Evolutionary conservation across 2,888 invertebrate genomes (phyloP).

Genomic region (Aphodius granarius): DNA sequence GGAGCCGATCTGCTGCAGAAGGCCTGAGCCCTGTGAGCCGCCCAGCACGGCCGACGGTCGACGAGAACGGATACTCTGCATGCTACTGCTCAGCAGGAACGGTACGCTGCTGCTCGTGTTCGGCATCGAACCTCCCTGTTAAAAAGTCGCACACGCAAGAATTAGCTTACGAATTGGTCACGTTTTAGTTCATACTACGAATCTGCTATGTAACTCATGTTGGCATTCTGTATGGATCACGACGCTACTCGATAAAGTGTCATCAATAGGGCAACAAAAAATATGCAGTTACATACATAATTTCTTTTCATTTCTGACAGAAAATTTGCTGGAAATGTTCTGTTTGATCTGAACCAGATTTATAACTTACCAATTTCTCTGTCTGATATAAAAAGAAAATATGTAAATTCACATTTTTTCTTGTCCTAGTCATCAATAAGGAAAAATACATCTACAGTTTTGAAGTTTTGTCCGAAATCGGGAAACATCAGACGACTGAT

Average conservation of each 20-base stretch:
- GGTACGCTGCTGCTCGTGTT: constrained; percentile 89
- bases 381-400: too few species aligned
- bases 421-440: too few species aligned
- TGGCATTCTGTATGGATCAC: background rate
- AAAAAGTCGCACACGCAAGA: constrained; percentile 32
- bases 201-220: background rate
- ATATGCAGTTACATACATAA: background rate
- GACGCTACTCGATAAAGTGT: background rate
- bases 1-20: constrained; percentile 87
- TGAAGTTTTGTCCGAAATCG: too few species aligned
- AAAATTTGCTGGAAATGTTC: too few species aligned
- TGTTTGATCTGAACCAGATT: too few species aligned
- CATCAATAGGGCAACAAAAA: background rate
- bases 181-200: background rate
- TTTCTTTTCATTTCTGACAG: background rate
- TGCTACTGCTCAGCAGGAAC: constrained; percentile 78
- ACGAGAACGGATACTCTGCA: constrained; percentile 75
- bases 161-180: background rate
- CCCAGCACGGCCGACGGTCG: constrained; percentile 74
- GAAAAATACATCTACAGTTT: too few species aligned
- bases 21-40: constrained; percentile 68
- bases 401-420: too few species aligned
- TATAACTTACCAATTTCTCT: too few species aligned
- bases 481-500: too few species aligned
- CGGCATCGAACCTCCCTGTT: constrained; percentile 86